These are phyloP conservation scores for Microchrysa polita DNA, from an alignment of 2,888 invertebrate genomes.

Conservation along the genomic window DNA sequence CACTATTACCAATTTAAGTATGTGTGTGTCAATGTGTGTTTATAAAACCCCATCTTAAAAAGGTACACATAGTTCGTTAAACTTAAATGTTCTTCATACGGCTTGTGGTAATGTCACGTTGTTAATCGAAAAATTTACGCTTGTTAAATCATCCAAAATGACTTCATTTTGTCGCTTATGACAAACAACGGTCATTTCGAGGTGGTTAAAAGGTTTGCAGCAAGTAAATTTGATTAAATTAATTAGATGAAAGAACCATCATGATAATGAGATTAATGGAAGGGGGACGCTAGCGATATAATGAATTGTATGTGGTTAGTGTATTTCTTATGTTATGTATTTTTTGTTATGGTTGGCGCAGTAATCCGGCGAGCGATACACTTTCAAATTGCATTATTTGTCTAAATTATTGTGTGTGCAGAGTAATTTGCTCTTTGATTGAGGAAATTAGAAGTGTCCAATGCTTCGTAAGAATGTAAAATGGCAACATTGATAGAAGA, in stretches of 20 bases:
- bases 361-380: too few relatives aligned
- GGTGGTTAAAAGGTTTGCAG: constrained; percentile 9
- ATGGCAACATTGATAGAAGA: too few relatives aligned
- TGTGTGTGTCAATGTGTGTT: background rate
- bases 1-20: constrained; percentile 17
- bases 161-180: constrained; percentile 12
- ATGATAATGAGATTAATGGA: background rate
- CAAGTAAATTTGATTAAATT: constrained; percentile 20
- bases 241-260: constrained; percentile 24
- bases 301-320: too few relatives aligned
- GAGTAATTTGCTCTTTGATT: too few relatives aligned
- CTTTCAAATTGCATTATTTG: too few relatives aligned
- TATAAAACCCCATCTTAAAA: constrained; percentile 20
- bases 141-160: constrained; percentile 37
- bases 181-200: constrained; percentile 8
- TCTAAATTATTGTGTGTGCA: too few relatives aligned
- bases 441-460: too few relatives aligned
- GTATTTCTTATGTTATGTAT: too few relatives aligned
- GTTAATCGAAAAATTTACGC: constrained; percentile 31
- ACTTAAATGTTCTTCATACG: constrained; percentile 37
- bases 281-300: too few relatives aligned
- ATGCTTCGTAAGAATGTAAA: too few relatives aligned
- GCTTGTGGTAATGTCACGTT: constrained; percentile 32
- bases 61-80: constrained; percentile 34
- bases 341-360: too few relatives aligned